phyloP scores from a whole-genome alignment of 2,888 invertebrate genomes.

The Mesorhabditis sp. region DNA sequence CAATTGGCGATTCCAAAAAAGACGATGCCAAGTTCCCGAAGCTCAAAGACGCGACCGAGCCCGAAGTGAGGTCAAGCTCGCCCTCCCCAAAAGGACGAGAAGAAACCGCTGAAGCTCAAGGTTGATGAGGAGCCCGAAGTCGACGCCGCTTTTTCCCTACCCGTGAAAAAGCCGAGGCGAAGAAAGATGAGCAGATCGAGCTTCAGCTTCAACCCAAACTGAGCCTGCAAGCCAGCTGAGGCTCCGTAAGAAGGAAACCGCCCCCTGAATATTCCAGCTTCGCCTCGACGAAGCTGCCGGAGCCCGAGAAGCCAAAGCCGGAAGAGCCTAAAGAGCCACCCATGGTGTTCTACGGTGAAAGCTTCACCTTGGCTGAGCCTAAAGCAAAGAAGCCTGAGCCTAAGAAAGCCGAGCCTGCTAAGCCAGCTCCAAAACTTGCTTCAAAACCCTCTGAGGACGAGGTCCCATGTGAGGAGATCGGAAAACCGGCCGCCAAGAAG shows the following conservation, averaged over 20 bases:
- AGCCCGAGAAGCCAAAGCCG: background rate
- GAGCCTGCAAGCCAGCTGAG: too few species aligned
- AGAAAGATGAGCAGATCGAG: background rate
- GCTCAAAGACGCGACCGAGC: background rate
- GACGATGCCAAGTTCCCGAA: background rate
- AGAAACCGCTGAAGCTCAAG: background rate
- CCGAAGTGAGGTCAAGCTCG: background rate
- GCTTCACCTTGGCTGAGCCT: background rate
- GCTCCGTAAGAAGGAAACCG: background rate
- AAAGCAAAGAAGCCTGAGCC: background rate
- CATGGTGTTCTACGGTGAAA: background rate
- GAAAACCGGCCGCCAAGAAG: background rate
- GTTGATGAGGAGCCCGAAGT: background rate
- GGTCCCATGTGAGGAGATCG: slow-evolving; percentile 5
- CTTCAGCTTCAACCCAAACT: background rate
- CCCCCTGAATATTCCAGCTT: background rate
- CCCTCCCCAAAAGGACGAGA: background rate
- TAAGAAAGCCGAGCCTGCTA: background rate
- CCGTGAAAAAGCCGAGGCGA: background rate
- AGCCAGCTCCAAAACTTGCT: background rate
- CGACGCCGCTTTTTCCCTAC: background rate
- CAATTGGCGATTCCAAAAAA: slow-evolving; percentile 1
- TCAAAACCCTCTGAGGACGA: slow-evolving; percentile 10
- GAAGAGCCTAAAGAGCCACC: background rate
- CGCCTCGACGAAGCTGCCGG: background rate